phyloP scores from a whole-genome alignment of 1,140 invertebrate species.

The Heterodera schachtii region DNA sequence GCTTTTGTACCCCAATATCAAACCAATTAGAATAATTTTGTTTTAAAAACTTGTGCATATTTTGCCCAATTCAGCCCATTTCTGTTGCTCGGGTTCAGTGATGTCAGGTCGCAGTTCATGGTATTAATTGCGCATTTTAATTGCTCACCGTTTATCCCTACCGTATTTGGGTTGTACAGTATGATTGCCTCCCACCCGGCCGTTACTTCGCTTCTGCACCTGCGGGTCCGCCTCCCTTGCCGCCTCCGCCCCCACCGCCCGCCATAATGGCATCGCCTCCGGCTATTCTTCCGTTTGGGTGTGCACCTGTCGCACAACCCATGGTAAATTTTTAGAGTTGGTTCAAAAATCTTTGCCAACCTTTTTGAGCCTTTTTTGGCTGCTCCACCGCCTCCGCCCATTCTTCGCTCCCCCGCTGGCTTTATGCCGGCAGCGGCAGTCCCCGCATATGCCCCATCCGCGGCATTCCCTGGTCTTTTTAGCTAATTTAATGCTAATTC shows the following conservation, averaged over 20 bases:
- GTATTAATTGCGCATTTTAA: neutral
- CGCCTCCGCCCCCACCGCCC: neutral
- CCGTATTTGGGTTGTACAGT: neutral
- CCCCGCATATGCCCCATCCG: conserved; percentile 5
- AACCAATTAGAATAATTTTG: no score
- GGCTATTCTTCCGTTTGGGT: neutral
- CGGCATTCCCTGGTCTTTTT: neutral
- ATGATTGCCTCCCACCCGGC: conserved; percentile 5
- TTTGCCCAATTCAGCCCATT: neutral
- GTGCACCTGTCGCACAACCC: neutral
- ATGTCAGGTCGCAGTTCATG: neutral
- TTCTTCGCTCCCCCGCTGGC: neutral
- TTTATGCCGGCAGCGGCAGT: conserved; percentile 18
- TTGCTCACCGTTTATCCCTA: neutral
- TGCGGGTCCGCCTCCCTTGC: neutral
- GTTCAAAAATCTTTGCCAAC: neutral
- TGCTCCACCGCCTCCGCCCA: neutral
- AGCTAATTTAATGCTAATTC: neutral
- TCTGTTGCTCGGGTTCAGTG: neutral
- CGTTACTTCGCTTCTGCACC: conserved; percentile 19
- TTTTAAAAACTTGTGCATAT: neutral
- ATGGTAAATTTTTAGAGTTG: neutral
- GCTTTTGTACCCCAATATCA: no score
- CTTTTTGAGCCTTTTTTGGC: conserved; percentile 5
- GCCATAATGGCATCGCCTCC: conserved; percentile 5